Percentiles rank a stretch among this genome's conserved stretches.
Evolutionary conservation across 2,888 invertebrate genomes (phyloP).

Genomic region (Epistrophella euchroma): DNA sequence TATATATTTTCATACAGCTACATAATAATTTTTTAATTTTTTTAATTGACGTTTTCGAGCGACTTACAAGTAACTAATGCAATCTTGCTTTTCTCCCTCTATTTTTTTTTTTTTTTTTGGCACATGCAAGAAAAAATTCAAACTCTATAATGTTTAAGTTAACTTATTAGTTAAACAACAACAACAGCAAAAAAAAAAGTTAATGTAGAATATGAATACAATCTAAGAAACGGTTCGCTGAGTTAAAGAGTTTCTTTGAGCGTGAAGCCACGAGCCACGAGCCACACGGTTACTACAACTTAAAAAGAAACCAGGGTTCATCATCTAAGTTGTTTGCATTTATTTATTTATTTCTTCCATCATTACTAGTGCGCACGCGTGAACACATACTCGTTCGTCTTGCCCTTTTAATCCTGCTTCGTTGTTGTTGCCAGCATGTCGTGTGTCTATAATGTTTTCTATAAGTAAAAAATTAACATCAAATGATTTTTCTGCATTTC

Average conservation of each 20-base stretch:
- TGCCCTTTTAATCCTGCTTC: background rate
- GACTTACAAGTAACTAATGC: background rate
- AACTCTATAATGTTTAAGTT: background rate
- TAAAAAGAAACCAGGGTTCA: constrained; percentile 51
- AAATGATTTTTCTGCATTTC: background rate
- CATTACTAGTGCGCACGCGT: constrained; percentile 36
- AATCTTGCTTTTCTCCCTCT: background rate
- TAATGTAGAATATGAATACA: constrained; percentile 10
- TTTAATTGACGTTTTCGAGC: constrained; percentile 21
- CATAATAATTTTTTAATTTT: background rate
- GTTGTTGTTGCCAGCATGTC: background rate
- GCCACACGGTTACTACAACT: constrained; percentile 79
- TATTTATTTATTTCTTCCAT: constrained; percentile 40
- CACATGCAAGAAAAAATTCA: background rate
- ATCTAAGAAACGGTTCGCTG: constrained; percentile 79
- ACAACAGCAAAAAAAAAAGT: background rate
- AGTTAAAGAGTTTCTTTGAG: constrained; percentile 78
- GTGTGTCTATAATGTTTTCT: background rate
- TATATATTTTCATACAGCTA: too few species aligned
- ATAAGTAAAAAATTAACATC: background rate
- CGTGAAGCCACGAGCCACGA: constrained; percentile 84
- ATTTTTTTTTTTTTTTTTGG: constrained; percentile 4
- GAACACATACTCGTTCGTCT: constrained; percentile 4
- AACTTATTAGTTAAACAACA: constrained; percentile 12
- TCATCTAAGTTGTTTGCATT: constrained; percentile 56